Evolutionary conservation across 2,888 invertebrate genomes (phyloP).

Genomic region (Eulithis testata): DNA sequence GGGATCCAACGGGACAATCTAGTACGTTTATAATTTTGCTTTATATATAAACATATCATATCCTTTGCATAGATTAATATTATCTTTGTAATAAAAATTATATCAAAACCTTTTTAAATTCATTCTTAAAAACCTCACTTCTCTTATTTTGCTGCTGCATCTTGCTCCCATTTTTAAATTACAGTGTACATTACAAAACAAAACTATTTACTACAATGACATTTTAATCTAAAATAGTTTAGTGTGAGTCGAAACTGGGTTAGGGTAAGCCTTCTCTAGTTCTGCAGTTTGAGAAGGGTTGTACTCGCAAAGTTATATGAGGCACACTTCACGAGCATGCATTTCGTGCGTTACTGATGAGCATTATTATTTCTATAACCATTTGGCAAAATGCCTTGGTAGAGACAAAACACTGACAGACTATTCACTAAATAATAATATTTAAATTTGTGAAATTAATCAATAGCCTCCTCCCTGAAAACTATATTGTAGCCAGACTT

Average conservation of each 20-base stretch:
- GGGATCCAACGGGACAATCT: too few relatives aligned
- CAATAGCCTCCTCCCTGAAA: too few relatives aligned
- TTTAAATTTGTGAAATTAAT: too few relatives aligned
- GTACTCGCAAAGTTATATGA: slow-evolving; percentile 60
- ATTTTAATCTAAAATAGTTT: slow-evolving; percentile 54
- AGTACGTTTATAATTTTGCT: neutral
- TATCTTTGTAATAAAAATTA: too few relatives aligned
- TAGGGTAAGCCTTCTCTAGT: slow-evolving; percentile 52
- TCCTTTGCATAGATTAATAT: neutral
- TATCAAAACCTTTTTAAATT: too few relatives aligned
- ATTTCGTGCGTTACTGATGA: slow-evolving; percentile 44
- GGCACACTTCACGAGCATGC: slow-evolving; percentile 49
- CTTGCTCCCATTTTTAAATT: too few relatives aligned
- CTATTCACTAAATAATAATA: too few relatives aligned
- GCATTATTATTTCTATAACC: slow-evolving; percentile 17
- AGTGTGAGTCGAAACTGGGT: slow-evolving; percentile 52
- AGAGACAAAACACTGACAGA: too few relatives aligned
- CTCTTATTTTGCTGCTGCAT: too few relatives aligned
- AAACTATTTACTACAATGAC: slow-evolving; percentile 43
- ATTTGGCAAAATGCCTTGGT: neutral
- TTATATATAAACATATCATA: neutral
- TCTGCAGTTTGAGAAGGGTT: slow-evolving; percentile 62
- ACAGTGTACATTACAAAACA: slow-evolving; percentile 1
- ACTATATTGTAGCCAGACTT: too few relatives aligned
- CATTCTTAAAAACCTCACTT: too few relatives aligned